Evolutionary conservation across 2,797 vertebrate species (phyloP), one percentile per base, ranked within the genome.

Genomic region (Intellagama lesueurii): DNA sequence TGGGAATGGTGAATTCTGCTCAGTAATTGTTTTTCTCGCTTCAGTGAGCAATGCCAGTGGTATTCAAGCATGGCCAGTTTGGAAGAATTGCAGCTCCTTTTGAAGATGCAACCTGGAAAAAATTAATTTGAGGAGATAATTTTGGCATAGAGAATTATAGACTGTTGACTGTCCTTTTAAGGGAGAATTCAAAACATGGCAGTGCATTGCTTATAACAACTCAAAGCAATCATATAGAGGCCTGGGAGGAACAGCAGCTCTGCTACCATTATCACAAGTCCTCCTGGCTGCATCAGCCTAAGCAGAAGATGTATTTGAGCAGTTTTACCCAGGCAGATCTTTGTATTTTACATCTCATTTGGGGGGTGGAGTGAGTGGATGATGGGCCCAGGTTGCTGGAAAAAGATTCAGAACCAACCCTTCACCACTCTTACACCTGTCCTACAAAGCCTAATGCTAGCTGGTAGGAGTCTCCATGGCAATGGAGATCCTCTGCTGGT

Each of bases 161-260:
- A 66, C 85, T 94, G 87, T 92, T 93, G 92, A 88, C 87, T 79
- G 81, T 87, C n/a, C 92, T 91, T 80, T 87, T 85, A 86, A 93
- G 77, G 22, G 87, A 86, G 47, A 72, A 35, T 26, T 83, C 69
- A 70, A 73, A 26, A 79, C 86, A 93, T 90, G 84, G 68, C 2
- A 91, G 81, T 83, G 83, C 76, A 86, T 90, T 77, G 92, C 90
- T 92, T 90, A 91, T 87, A 94, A 90, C 0, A 35, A 66, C 83
- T 91, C 88, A 8, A 16, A 40, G 35, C 26, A 49, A 78, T 47
- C 8, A 8, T 78, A 47, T 47, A 9, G 52, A 56, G 52, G 52
- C 52, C 47, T 40, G 76, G 44, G 44, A 82, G 64, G 32, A 14
- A 2, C 9, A 16, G 32, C 28, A 3, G 7, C 22, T 80, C 78